Base-by-base conservation (phyloP, 2,797 vertebrate species). In the Selene dorsalis region DNA sequence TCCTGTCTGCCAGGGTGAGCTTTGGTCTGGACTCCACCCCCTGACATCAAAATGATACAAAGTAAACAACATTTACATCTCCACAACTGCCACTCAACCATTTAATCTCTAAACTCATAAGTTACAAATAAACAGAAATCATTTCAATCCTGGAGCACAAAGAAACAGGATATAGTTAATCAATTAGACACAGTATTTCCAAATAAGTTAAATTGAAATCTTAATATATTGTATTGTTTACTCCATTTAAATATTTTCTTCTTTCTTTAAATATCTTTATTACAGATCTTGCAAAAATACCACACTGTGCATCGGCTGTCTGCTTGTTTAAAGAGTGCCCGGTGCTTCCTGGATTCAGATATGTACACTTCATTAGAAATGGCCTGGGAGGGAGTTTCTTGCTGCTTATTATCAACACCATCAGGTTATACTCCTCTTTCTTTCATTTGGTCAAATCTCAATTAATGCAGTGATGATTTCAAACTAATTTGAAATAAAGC, bases 141-240 rank as follows among this genome's bases (percentile, higher is more conserved):
- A 69, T 75, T 84, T 87, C 82, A 64, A 85, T 87, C 87, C 79
- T 85, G 80, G 72, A 84, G 78, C 83, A 85, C 80, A 86, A 87
- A 86, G 66, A 87, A 81, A 88, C 74, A 90, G 79, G 83, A 91
- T 83, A 81, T 64, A 87, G 75, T 83, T 88, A 41, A 89, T 90
- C 80, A 84, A 84, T 88, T 80, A 84, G 86, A 93, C 84, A 94
- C 88, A 89, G 80, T 79, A 91, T 88, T 87, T 87, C 89, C 91
- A 91, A 92, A 94, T 93, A 94, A 93, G 82, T 95, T 93, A 93
- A 91, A 89, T 87, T 82, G 82, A 93, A 92, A 90, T 90, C 78
- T 89, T 85, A 82, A 93, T 92, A 93, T 90, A 93, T 82, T 84
- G 76, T 88, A 91, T 87, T 50, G 80, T 90, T 91, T 83, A 92